phyloP scores from a whole-genome alignment of 2,797 vertebrate species.

The Brotula barbata region DNA sequence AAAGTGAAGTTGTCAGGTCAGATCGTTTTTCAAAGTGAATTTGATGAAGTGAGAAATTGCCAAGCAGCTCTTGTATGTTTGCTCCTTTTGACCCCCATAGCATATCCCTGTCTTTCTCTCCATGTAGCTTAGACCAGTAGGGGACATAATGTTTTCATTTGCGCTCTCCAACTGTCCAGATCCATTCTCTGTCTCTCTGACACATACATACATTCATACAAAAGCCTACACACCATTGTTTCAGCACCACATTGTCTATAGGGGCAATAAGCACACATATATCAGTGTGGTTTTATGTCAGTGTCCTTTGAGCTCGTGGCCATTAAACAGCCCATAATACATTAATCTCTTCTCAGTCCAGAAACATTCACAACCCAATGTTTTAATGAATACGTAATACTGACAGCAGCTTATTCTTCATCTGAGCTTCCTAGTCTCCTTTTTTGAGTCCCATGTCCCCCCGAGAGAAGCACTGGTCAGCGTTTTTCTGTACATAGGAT shows the following conservation, averaged over 20 bases:
- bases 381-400: slow-evolving; percentile 21
- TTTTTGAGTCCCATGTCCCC: neutral
- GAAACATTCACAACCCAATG: slow-evolving; percentile 2
- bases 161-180: slow-evolving; percentile 15
- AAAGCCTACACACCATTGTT: slow-evolving; percentile 15
- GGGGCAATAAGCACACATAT: slow-evolving; percentile 18
- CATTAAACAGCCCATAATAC: slow-evolving; percentile 25
- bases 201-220: slow-evolving; percentile 18
- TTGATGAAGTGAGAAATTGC: slow-evolving; percentile 47
- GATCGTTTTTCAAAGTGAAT: slow-evolving; percentile 27
- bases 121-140: slow-evolving; percentile 24
- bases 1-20: slow-evolving; percentile 24
- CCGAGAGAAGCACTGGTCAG: neutral
- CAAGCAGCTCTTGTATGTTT: slow-evolving; percentile 4
- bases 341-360: slow-evolving; percentile 23
- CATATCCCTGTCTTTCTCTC: slow-evolving; percentile 30
- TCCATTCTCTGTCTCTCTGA: slow-evolving; percentile 15
- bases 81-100: slow-evolving; percentile 26
- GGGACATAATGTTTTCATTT: slow-evolving; percentile 23
- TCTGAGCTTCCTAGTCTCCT: neutral
- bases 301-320: slow-evolving; percentile 19
- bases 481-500: neutral
- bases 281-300: slow-evolving; percentile 40
- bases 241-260: slow-evolving; percentile 18
- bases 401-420: neutral